These are phyloP conservation scores for Pollachius pollachius DNA, from an alignment of 2,113 vertebrate genomes.

Conservation along the genomic window DNA sequence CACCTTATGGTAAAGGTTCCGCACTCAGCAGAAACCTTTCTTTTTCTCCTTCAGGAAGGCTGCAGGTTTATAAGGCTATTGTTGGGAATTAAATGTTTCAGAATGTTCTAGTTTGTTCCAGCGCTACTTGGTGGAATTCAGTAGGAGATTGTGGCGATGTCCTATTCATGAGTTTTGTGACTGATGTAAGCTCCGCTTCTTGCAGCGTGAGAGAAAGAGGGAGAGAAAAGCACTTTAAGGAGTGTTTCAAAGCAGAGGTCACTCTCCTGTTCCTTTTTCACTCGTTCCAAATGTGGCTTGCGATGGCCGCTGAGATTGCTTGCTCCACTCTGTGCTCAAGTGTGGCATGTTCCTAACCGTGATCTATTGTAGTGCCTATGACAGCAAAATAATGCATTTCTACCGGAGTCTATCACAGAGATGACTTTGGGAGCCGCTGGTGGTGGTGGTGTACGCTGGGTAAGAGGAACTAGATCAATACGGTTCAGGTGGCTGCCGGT, in stretches of 20 bases:
- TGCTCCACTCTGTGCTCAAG: slow-evolving; percentile 45
- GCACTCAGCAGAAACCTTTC: slow-evolving; percentile 36
- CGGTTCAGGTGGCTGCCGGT: slow-evolving; percentile 66
- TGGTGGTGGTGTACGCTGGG: background rate
- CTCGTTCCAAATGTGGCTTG: slow-evolving; percentile 47
- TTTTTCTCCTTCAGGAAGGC: slow-evolving; percentile 20
- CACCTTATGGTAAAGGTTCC: slow-evolving; percentile 47
- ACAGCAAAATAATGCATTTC: slow-evolving; percentile 74
- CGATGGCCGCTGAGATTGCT: slow-evolving; percentile 31
- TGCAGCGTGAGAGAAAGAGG: slow-evolving; percentile 6
- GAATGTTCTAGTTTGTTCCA: no score
- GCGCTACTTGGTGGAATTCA: no score
- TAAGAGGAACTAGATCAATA: slow-evolving; percentile 68
- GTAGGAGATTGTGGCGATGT: no score
- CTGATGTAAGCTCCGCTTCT: slow-evolving; percentile 8
- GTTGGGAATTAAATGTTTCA: no score
- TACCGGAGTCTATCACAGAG: slow-evolving; percentile 64
- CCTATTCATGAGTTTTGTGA: no score
- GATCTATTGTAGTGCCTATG: slow-evolving; percentile 66
- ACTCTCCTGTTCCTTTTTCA: slow-evolving; percentile 33
- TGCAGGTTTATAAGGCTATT: background rate
- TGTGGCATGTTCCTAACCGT: slow-evolving; percentile 59
- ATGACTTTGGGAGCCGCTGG: slow-evolving; percentile 59
- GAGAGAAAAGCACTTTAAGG: slow-evolving; percentile 8
- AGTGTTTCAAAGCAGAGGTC: slow-evolving; percentile 43